Conservation (phyloP, 2,113 vertebrate genomes). For the Bagarius yarrelli region DNA sequence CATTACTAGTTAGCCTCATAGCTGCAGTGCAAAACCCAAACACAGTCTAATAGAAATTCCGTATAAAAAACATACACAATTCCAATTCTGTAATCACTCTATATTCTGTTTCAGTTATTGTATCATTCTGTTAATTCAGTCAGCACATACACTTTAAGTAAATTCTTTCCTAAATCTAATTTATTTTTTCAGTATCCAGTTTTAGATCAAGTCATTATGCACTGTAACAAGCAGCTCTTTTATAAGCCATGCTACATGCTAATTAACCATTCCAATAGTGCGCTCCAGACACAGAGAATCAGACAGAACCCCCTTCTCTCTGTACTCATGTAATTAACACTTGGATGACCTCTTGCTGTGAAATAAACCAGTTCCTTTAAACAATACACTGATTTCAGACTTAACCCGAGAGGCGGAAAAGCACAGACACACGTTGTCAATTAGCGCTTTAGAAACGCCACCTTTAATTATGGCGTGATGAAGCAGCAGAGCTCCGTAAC, state of each 20-base stretch:
- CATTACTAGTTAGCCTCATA: neutral
- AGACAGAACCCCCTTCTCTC: conserved; percentile 1
- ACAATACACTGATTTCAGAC: conserved; percentile 32
- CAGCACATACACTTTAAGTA: neutral
- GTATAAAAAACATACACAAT: neutral
- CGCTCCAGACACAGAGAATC: neutral
- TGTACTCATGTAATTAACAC: conserved; percentile 36
- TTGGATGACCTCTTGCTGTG: conserved; percentile 37
- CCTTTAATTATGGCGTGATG: conserved; percentile 63
- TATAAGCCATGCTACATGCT: neutral
- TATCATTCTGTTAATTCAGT: neutral
- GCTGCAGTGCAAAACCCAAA: neutral
- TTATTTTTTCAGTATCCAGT: neutral
- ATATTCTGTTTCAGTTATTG: too few relatives aligned
- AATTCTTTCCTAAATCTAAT: neutral
- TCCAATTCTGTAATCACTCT: neutral
- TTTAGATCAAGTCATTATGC: neutral
- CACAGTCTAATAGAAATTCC: neutral
- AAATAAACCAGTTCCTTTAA: conserved; percentile 20
- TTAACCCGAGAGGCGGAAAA: conserved; percentile 11
- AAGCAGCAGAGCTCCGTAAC: neutral
- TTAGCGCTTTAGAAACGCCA: conserved; percentile 68
- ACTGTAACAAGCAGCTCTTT: neutral
- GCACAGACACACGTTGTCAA: conserved; percentile 53
- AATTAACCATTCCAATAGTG: neutral